Evolutionary conservation across 2,113 vertebrate genomes (phyloP).

Genomic region (Morone saxatilis): DNA sequence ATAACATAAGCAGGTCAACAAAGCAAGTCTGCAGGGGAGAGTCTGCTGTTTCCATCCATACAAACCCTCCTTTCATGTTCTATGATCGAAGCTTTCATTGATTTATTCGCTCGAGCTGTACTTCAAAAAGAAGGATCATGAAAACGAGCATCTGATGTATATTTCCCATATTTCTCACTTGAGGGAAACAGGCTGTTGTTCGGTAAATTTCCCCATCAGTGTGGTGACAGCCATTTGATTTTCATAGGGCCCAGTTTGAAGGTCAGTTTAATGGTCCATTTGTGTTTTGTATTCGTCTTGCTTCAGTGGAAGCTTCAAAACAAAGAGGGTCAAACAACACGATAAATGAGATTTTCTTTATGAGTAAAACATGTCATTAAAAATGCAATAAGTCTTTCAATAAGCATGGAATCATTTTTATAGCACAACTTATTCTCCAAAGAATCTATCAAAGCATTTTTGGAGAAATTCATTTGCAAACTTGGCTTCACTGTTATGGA

Average conservation of each 20-base stretch:
- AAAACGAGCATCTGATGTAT: slow-evolving; percentile 63
- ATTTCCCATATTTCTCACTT: slow-evolving; percentile 56
- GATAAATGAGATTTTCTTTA: slow-evolving; percentile 63
- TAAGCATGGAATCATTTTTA: slow-evolving; percentile 42
- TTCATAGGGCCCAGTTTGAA: slow-evolving; percentile 71
- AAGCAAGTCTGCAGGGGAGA: slow-evolving; percentile 57
- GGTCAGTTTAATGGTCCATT: slow-evolving; percentile 82
- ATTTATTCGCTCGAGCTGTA: slow-evolving; percentile 52
- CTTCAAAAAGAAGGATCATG: slow-evolving; percentile 55
- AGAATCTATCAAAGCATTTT: slow-evolving; percentile 31
- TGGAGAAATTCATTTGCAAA: slow-evolving; percentile 35
- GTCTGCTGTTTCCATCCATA: slow-evolving; percentile 32
- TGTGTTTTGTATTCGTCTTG: slow-evolving; percentile 77
- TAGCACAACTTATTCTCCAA: slow-evolving; percentile 20
- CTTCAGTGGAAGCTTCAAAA: slow-evolving; percentile 78
- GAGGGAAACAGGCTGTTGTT: slow-evolving; percentile 55
- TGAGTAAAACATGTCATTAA: slow-evolving; percentile 72
- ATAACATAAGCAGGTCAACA: slow-evolving; percentile 51
- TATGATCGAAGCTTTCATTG: slow-evolving; percentile 44
- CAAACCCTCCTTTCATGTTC: slow-evolving; percentile 61
- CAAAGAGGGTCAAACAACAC: slow-evolving; percentile 68
- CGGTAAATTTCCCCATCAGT: slow-evolving; percentile 49
- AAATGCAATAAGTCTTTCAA: slow-evolving; percentile 50
- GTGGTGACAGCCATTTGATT: slow-evolving; percentile 74
- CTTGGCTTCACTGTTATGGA: slow-evolving; percentile 48